Conservation (phyloP, 2,113 vertebrate species). For the Marmota monax region DNA sequence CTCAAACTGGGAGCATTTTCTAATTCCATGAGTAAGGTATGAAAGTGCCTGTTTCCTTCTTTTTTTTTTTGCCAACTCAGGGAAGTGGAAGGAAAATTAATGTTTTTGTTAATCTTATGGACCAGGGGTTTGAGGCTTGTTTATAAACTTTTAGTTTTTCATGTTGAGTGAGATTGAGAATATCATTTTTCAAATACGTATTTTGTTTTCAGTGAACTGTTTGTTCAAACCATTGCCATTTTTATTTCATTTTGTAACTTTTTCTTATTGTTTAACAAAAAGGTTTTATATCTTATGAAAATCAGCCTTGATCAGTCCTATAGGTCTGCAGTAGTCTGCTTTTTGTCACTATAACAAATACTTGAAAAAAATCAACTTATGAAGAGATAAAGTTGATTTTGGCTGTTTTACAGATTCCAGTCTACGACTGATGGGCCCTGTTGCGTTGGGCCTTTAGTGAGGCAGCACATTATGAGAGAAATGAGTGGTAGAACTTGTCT, state of each 20-base stretch:
- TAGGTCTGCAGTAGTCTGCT: neutral
- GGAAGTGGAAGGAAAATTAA: neutral
- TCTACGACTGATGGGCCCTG: neutral
- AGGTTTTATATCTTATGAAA: neutral
- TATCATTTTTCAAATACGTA: neutral
- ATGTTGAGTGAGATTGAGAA: neutral
- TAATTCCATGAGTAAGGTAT: neutral
- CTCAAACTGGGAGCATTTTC: neutral
- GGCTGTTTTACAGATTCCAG: neutral
- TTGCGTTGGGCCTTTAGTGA: neutral
- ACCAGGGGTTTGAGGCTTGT: neutral
- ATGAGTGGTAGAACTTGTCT: too few relatives aligned
- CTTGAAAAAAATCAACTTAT: neutral
- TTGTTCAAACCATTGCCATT: neutral
- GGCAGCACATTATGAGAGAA: neutral
- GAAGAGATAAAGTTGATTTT: neutral
- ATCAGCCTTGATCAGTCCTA: neutral
- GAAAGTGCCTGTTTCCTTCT: neutral
- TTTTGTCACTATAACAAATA: neutral
- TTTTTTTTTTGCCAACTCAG: neutral
- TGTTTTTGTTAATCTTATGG: neutral
- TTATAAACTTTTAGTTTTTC: constrained; percentile 9
- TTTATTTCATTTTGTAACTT: neutral
- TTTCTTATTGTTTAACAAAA: constrained; percentile 8
- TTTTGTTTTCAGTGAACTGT: constrained; percentile 14